Base-by-base conservation (phyloP, 1,140 invertebrate genomes). In the Cyrtorhinus lividipennis region DNA sequence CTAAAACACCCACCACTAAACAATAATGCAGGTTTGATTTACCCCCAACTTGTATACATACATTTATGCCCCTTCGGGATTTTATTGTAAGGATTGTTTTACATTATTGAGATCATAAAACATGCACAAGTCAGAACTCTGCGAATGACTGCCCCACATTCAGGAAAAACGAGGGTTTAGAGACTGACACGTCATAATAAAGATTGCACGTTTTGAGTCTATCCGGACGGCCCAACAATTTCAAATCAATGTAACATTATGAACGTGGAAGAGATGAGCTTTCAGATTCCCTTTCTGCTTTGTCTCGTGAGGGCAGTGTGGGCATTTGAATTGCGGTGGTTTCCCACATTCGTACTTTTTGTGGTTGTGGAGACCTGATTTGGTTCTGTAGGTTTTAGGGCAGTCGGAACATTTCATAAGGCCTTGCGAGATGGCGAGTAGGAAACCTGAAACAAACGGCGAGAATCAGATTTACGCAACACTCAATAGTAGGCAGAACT, bases 281-380 rank as follows among this genome's bases (percentile, higher is more conserved):
- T 79, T 70, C 70, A 79, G 77, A 59, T 81, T 79, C 1, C 76
- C 76, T 66, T 81, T 81, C 24, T 78, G 73, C 64, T 81, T 81
- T 66, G 77, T 79, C 38, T 77, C 77, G 22, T 68, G 64, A 13
- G 63, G 48, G 73, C 86, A 88, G 72, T 84, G 83, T 5, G 82
- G 82, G 74, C 86, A 88, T 67, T 83, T 81, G 73, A 56, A 56
- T 15, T 23, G 20, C 2, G 79, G 78, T 56, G 78, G 76, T 63
- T 78, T 75, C 8, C 79, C 56, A 27, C 68, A 69, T 30, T 69
- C 67, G 30, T 67, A 66, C 23, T 58, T 48, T 24, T 65, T 53
- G 18, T 70, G 69, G 1, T 65, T 45, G 22, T 65, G 65, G 27
- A 70, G 62, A 38, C 64, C 65, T 22, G 63, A 59, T 48, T 63